These are phyloP conservation scores for Leucopsar rothschildi DNA, from an alignment of 2,113 vertebrate genomes.

Conservation along the genomic window DNA sequence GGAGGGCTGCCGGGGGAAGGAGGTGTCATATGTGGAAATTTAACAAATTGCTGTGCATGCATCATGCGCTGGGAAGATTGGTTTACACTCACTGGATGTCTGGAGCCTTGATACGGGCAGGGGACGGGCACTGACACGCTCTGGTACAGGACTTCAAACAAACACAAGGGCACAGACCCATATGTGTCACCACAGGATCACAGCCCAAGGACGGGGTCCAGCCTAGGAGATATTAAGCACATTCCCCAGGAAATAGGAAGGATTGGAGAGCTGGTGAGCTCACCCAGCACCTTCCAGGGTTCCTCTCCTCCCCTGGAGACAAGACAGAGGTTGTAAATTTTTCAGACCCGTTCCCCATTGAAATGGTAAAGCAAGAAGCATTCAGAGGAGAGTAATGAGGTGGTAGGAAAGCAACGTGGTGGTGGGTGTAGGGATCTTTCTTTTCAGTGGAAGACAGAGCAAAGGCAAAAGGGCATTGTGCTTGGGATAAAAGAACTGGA, in stretches of 20 bases:
- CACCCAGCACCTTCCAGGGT: conserved; percentile 12
- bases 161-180: not conserved
- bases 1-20: not conserved
- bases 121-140: not conserved
- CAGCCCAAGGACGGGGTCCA: not conserved
- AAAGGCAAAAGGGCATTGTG: conserved; percentile 44
- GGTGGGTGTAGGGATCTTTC: conserved; percentile 36
- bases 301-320: not conserved
- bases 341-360: not conserved
- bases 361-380: conserved; percentile 42
- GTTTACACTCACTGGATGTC: not conserved
- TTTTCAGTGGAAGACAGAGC: conserved; percentile 12
- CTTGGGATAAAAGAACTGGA: conserved; percentile 3
- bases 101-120: not conserved
- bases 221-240: not conserved
- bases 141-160: not conserved
- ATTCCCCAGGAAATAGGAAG: not conserved
- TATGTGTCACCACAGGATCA: not conserved
- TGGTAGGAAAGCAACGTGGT: conserved; percentile 48
- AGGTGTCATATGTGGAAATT: conserved; percentile 27
- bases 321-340: not conserved
- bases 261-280: not conserved
- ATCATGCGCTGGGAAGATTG: not conserved
- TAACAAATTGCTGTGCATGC: not conserved
- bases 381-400: conserved; percentile 53